A percentile compares a stretch with the other conserved stretches of the same genome.
phyloP scores from a whole-genome alignment of 2,888 invertebrate species.

The Epiperipatus broadwayi region DNA sequence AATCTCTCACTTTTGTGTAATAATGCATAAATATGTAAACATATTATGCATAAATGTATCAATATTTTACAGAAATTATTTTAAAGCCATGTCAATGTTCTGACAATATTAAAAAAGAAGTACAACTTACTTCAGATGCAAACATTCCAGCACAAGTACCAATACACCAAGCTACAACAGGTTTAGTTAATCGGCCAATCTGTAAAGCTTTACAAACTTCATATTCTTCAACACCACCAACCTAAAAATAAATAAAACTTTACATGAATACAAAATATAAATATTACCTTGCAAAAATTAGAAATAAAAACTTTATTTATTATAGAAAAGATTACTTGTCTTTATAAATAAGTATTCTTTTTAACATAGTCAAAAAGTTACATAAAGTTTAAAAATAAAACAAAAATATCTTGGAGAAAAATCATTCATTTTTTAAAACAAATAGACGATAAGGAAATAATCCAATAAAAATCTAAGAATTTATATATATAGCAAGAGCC shows the following conservation, averaged over 20 bases:
- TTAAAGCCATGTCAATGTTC: background rate
- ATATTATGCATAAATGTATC: background rate
- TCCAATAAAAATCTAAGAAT: too few species aligned
- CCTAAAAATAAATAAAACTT: constrained; percentile 34
- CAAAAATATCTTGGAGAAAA: too few species aligned
- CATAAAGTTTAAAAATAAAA: too few species aligned
- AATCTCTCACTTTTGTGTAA: too few species aligned
- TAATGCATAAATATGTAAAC: too few species aligned
- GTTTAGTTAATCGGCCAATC: constrained; percentile 62
- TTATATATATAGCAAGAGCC: too few species aligned
- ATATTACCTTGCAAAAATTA: background rate
- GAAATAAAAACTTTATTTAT: too few species aligned
- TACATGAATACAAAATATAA: background rate
- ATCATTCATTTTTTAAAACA: too few species aligned
- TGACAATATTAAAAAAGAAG: constrained; percentile 4
- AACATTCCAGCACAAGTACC: constrained; percentile 47
- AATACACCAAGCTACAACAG: constrained; percentile 95
- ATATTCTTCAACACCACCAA: constrained; percentile 96
- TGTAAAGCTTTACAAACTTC: constrained; percentile 74
- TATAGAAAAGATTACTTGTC: too few species aligned
- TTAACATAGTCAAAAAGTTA: too few species aligned
- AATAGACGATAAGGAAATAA: too few species aligned
- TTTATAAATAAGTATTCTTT: too few species aligned
- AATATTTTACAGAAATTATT: constrained; percentile 6
- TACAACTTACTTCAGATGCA: constrained; percentile 30